Conservation (phyloP, 2,888 invertebrate species). For the Mesorhabditis belari region DNA sequence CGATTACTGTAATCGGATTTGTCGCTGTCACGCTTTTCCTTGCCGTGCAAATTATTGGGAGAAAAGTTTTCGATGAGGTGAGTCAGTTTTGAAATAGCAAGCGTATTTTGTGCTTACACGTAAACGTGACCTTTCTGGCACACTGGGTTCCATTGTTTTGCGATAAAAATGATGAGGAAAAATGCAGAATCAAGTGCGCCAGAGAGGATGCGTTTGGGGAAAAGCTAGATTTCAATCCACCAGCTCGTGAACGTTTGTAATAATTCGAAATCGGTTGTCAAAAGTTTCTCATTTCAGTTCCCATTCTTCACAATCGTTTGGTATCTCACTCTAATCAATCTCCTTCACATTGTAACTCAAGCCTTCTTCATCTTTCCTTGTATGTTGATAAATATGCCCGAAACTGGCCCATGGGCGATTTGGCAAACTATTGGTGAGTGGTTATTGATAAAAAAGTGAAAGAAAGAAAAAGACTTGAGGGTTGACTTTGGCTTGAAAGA, state of each 20-base stretch:
- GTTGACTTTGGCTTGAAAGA: no score
- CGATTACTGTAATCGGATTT: not conserved
- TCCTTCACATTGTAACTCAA: not conserved
- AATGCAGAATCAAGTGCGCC: no score
- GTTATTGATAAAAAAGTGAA: no score
- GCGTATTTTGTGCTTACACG: not conserved
- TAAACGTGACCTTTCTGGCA: not conserved
- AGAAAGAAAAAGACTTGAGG: no score
- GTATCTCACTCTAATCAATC: slow-evolving; percentile 14
- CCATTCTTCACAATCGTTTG: slow-evolving; percentile 25
- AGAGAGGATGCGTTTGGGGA: no score
- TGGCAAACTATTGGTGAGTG: slow-evolving; percentile 1
- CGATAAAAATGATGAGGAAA: not conserved
- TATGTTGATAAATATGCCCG: slow-evolving; percentile 1
- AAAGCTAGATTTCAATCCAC: no score
- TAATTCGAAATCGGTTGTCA: not conserved
- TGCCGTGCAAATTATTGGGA: not conserved
- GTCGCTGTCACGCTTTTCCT: not conserved
- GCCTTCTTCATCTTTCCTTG: slow-evolving; percentile 1
- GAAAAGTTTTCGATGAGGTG: not conserved
- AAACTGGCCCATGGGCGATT: slow-evolving; percentile 10
- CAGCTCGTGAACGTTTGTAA: no score
- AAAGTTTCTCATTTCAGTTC: slow-evolving; percentile 9
- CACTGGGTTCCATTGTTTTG: not conserved
- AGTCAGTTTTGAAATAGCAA: not conserved